Evolutionary conservation across 2,888 invertebrate species (phyloP).

Genomic region (Brachylomia viminalis): DNA sequence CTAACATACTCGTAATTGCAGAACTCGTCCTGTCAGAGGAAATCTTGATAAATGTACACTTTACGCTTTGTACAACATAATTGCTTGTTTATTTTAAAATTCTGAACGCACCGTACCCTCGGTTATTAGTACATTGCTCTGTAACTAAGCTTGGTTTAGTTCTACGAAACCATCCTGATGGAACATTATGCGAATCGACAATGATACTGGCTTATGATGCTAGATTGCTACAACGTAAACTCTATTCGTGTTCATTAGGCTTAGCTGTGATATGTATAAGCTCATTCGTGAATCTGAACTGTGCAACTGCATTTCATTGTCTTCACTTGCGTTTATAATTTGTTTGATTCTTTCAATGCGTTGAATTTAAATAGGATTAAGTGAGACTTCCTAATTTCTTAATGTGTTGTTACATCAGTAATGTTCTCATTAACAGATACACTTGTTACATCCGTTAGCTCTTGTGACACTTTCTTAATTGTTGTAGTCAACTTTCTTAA

Average conservation of each 20-base stretch:
- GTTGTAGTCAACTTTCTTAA: slow-evolving; percentile 32
- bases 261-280: slow-evolving; percentile 25
- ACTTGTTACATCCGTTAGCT: slow-evolving; percentile 45
- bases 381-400: slow-evolving; percentile 41
- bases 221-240: slow-evolving; percentile 16
- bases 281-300: slow-evolving; percentile 7
- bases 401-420: slow-evolving; percentile 19
- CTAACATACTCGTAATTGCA: slow-evolving; percentile 40
- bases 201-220: slow-evolving; percentile 30
- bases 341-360: slow-evolving; percentile 10
- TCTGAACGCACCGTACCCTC: slow-evolving; percentile 46
- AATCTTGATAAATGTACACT: slow-evolving; percentile 55
- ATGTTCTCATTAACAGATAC: slow-evolving; percentile 24
- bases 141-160: slow-evolving; percentile 37
- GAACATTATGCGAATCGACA: slow-evolving; percentile 43
- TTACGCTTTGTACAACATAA: slow-evolving; percentile 49
- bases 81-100: slow-evolving; percentile 55
- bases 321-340: slow-evolving; percentile 7
- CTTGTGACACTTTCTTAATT: slow-evolving; percentile 45
- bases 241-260: slow-evolving; percentile 22
- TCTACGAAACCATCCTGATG: slow-evolving; percentile 44
- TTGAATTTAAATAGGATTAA: slow-evolving; percentile 33
- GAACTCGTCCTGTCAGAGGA: slow-evolving; percentile 33
- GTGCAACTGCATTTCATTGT: slow-evolving; percentile 34
- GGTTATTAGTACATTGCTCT: slow-evolving; percentile 60